Base-by-base conservation (phyloP, 2,888 invertebrate species). In the Lasius platythorax region DNA sequence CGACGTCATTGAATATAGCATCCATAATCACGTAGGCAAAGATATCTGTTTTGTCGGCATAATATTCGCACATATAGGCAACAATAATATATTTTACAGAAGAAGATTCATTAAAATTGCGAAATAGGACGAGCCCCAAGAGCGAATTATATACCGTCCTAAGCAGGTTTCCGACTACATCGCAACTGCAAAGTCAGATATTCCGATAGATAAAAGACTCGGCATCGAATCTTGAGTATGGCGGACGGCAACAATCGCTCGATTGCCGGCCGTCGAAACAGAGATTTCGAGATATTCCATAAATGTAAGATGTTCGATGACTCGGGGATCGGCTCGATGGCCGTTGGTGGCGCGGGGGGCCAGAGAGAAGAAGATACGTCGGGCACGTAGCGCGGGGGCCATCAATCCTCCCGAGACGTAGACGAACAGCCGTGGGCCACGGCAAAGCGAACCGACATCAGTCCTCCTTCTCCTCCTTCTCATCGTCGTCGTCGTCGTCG, bases 221-320 rank as follows among this genome's bases (percentile, higher is more conserved):
- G 83, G 83, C 82, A 85, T 84, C 75, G 76, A 70, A 87, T 82
- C 79, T 50, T 8, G 86, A 37, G 72, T 53, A 63, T 53, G 84
- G 53, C 50, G 85, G 53, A 72, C 87, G 86, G 88, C 85, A 91
- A 93, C 92, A 92, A 92, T 92, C 92, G 90, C 86, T 88, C 90
- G 93, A 92, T 91, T 91, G 90, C 90, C 85, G 90, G 81, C 88
- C 88, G 88, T 89, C 84, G 88, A 88, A 88, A 87, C 89, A 84
- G 88, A 93, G 93, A 94, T 94, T 93, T 92, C 91, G 91, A 94
- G 94, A 94, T 94, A 94, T 94, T 94, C 94, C 94, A 94, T 94
- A 93, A 94, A 94, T 93, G 94, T 92, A 93, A 91, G 91, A 93
- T 90, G 89, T 88, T 87, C 87, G 84, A 86, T 87, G 86, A 89